Conservation (phyloP, 2,888 invertebrate genomes). For the Andrena bicolor region DNA sequence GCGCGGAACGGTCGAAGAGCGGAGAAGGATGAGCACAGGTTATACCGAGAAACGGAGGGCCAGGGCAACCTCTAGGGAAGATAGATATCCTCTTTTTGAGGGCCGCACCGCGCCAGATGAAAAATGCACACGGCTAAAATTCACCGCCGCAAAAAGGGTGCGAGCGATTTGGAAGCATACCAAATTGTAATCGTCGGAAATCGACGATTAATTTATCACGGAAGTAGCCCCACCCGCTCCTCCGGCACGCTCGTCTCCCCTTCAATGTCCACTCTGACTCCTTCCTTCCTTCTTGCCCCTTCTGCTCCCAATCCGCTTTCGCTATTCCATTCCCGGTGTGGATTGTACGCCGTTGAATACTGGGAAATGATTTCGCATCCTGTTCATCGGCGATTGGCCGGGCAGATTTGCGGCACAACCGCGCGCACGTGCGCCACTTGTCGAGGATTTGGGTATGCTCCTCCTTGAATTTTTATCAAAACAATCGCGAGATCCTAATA, state of each 20-base stretch:
- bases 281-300: slow-evolving; percentile 37
- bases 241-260: slow-evolving; percentile 28
- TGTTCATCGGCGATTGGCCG: slow-evolving; percentile 43
- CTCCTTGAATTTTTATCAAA: background rate
- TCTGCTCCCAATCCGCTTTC: slow-evolving; percentile 20
- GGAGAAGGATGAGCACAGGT: slow-evolving; percentile 67
- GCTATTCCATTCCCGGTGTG: slow-evolving; percentile 42
- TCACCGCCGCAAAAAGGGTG: slow-evolving; percentile 82
- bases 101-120: slow-evolving; percentile 80
- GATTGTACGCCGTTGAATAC: slow-evolving; percentile 48
- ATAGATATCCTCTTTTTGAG: slow-evolving; percentile 84
- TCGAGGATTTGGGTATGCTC: background rate
- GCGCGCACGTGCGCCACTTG: slow-evolving; percentile 13
- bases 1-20: slow-evolving; percentile 52
- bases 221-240: slow-evolving; percentile 65
- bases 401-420: slow-evolving; percentile 59
- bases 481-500: background rate
- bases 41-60: slow-evolving; percentile 68
- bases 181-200: slow-evolving; percentile 84
- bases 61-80: slow-evolving; percentile 80
- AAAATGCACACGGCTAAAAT: slow-evolving; percentile 84
- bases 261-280: slow-evolving; percentile 49
- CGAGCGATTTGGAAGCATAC: slow-evolving; percentile 84
- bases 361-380: slow-evolving; percentile 58
- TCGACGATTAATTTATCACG: slow-evolving; percentile 84